Conservation (phyloP, 2,888 invertebrate species). For the Emmelina monodactyla region DNA sequence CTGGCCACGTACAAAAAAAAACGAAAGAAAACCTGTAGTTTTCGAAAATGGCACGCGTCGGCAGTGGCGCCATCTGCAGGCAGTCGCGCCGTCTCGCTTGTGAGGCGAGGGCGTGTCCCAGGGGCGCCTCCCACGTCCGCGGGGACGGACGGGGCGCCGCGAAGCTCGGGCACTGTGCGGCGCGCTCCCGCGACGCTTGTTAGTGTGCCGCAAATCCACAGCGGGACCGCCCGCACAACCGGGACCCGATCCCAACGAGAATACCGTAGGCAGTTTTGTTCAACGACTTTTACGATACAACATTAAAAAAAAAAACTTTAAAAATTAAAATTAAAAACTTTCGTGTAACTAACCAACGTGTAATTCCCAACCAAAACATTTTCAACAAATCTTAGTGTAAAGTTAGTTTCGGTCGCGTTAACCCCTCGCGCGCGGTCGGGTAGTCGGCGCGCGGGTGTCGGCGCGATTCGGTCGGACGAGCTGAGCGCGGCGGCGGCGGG, state of each 20-base stretch:
- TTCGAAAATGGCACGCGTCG: conserved; percentile 15
- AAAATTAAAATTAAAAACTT: no score
- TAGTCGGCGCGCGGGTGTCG: conserved; percentile 29
- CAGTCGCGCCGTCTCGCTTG: conserved; percentile 54
- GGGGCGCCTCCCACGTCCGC: conserved; percentile 62
- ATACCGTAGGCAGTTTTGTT: conserved; percentile 25
- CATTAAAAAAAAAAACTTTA: no score
- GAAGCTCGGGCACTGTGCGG: conserved; percentile 60
- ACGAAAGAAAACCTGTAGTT: conserved; percentile 17
- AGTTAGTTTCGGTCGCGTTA: conserved; percentile 19
- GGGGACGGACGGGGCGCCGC: conserved; percentile 62
- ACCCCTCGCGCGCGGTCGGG: conserved; percentile 34
- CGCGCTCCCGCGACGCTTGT: conserved; percentile 64
- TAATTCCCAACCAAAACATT: no score
- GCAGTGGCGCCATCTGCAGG: conserved; percentile 52
- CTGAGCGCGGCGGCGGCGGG: conserved; percentile 74
- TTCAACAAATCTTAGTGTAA: no score
- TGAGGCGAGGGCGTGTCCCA: conserved; percentile 67
- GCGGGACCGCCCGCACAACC: conserved; percentile 64
- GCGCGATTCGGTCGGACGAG: conserved; percentile 82
- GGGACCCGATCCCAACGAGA: conserved; percentile 60
- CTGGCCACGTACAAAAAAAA: conserved; percentile 1
- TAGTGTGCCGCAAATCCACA: conserved; percentile 65
- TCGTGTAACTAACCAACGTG: no score
- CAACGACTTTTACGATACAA: no score